These are phyloP conservation scores for Schizopygopsis pylzovi DNA, from an alignment of 2,797 vertebrate genomes.

Conservation along the genomic window DNA sequence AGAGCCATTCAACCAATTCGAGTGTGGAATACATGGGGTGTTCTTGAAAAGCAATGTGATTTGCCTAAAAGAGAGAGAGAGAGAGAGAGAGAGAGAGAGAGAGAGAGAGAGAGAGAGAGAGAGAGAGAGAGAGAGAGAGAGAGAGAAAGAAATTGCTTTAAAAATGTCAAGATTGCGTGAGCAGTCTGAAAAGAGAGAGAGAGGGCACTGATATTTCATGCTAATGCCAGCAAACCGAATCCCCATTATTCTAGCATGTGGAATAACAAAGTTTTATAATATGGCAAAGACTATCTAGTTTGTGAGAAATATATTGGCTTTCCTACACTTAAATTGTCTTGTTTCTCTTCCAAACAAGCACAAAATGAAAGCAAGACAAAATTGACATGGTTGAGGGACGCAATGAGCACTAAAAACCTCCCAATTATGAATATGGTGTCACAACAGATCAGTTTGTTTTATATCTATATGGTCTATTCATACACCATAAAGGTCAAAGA, in stretches of 20 bases:
- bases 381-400: not conserved
- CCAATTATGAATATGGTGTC: not conserved
- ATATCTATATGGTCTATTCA: not conserved
- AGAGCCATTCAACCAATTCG: slow-evolving; percentile 20
- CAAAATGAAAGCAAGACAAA: not conserved
- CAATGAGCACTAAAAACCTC: not conserved
- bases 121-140: not conserved
- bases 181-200: slow-evolving; percentile 8
- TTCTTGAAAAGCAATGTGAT: slow-evolving; percentile 6
- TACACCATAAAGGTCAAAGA: not conserved
- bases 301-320: slow-evolving; percentile 2
- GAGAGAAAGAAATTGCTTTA: not conserved
- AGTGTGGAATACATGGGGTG: not conserved
- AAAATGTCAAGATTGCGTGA: slow-evolving; percentile 5
- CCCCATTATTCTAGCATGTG: slow-evolving; percentile 9
- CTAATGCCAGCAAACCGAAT: slow-evolving; percentile 20
- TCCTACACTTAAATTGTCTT: not conserved
- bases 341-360: not conserved
- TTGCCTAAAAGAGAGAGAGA: not conserved
- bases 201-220: slow-evolving; percentile 5
- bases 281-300: slow-evolving; percentile 3
- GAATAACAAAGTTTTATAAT: slow-evolving; percentile 1
- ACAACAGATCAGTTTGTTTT: not conserved
- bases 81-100: not conserved
- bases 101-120: no score